These are phyloP conservation scores for Sussaba pulchella DNA, from an alignment of 2,888 invertebrate species.

Conservation along the genomic window DNA sequence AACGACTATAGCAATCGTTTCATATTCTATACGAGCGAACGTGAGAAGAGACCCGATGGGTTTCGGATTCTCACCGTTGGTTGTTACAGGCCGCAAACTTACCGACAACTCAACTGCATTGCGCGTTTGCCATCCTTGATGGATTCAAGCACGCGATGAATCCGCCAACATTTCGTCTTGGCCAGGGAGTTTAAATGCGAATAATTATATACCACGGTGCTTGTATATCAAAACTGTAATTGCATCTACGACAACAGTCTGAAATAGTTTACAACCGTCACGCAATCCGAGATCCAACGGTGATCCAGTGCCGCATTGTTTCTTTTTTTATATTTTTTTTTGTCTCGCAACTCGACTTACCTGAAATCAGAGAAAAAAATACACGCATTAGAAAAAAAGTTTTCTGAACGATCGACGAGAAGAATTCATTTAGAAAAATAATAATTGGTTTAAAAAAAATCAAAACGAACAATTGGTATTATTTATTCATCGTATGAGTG, in stretches of 20 bases:
- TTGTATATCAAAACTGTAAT: conserved; percentile 31
- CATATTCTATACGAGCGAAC: neutral
- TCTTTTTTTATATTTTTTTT: neutral
- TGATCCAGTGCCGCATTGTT: neutral
- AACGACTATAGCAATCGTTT: too few relatives aligned
- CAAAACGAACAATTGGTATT: too few relatives aligned
- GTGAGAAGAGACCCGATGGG: neutral
- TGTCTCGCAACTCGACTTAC: conserved; percentile 52
- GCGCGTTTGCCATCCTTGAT: conserved; percentile 42
- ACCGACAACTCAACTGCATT: conserved; percentile 27
- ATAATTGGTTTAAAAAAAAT: neutral
- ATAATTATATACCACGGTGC: conserved; percentile 46
- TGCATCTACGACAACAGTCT: conserved; percentile 12
- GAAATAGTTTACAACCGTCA: conserved; percentile 37
- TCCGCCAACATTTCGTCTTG: conserved; percentile 34
- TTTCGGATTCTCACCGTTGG: neutral
- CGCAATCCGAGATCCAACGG: conserved; percentile 19
- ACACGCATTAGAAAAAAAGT: conserved; percentile 12
- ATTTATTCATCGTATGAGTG: too few relatives aligned
- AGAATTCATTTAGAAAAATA: neutral
- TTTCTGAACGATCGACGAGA: too few relatives aligned
- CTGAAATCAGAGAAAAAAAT: conserved; percentile 61
- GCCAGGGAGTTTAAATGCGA: conserved; percentile 40
- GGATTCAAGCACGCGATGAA: conserved; percentile 50
- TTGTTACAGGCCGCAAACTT: neutral